Percentiles rank a stretch among this genome's conserved stretches.
Conservation (phyloP, 2,797 vertebrate species). For the Tokudaia tokunoshimensis region DNA sequence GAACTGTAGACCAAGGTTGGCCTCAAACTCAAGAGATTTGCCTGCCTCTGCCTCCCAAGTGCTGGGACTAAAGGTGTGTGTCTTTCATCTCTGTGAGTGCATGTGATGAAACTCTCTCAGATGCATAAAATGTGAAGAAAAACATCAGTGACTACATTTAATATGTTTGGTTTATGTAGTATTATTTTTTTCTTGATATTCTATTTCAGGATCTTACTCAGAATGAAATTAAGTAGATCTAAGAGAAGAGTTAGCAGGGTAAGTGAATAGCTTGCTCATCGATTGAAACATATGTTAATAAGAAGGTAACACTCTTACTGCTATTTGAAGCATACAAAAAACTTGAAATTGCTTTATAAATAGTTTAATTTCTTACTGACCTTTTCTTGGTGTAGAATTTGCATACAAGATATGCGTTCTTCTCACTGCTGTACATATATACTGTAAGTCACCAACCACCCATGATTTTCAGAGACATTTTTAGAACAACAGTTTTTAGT, state of each 20-base stretch:
- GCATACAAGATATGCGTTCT: not conserved
- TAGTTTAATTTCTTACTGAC: slow-evolving; percentile 46
- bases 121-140: slow-evolving; percentile 12
- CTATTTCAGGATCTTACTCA: slow-evolving; percentile 42
- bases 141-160: not conserved
- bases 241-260: not conserved
- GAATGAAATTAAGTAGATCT: slow-evolving; percentile 41
- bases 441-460: not conserved
- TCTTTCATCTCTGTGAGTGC: not conserved
- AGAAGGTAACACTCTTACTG: not conserved
- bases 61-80: not conserved
- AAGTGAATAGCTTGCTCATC: not conserved
- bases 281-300: slow-evolving; percentile 66
- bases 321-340: slow-evolving; percentile 50
- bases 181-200: slow-evolving; percentile 3
- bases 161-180: slow-evolving; percentile 12
- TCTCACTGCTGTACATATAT: not conserved
- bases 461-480: not conserved
- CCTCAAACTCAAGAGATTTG: not conserved
- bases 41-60: not conserved
- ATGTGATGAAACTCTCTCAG: not conserved
- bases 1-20: not conserved
- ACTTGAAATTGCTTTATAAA: slow-evolving; percentile 72
- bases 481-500: not conserved
- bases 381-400: slow-evolving; percentile 59